phyloP scores from a whole-genome alignment of 2,888 invertebrate genomes.

The Melinaea marsaeus region DNA sequence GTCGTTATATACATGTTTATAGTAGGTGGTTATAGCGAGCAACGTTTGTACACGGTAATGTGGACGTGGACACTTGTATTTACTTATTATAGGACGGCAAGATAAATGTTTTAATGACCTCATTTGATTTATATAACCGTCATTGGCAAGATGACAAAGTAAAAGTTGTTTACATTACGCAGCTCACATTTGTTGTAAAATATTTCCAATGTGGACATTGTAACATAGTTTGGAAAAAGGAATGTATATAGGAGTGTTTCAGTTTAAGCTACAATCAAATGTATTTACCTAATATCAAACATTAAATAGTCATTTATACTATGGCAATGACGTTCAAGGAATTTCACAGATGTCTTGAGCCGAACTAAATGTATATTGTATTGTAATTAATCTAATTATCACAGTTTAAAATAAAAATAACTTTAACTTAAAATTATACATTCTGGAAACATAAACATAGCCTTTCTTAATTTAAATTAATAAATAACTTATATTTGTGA shows the following conservation, averaged over 20 bases:
- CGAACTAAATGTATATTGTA: constrained; percentile 23
- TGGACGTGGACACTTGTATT: too few species aligned
- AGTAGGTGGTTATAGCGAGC: too few species aligned
- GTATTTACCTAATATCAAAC: background rate
- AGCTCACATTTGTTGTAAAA: too few species aligned
- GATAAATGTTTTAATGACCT: too few species aligned
- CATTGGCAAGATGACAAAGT: too few species aligned
- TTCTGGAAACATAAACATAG: constrained; percentile 67
- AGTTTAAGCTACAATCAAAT: background rate
- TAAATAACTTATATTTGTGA: constrained; percentile 71
- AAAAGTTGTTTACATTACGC: too few species aligned
- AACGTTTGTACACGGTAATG: too few species aligned
- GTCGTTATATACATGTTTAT: too few species aligned
- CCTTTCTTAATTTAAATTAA: constrained; percentile 70
- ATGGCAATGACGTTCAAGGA: constrained; percentile 17
- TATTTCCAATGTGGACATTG: too few species aligned
- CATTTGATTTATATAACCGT: too few species aligned
- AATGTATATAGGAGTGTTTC: background rate
- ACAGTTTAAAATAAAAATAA: constrained; percentile 75
- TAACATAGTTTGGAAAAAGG: too few species aligned
- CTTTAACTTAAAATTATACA: constrained; percentile 53
- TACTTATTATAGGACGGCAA: too few species aligned
- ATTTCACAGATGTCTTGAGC: constrained; percentile 14
- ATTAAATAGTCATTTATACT: constrained; percentile 5
- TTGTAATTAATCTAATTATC: constrained; percentile 69